Percentiles rank a stretch among this genome's conserved stretches.
Conservation (phyloP, 1,140 invertebrate species). For the Thalassaphorura encarpata region DNA sequence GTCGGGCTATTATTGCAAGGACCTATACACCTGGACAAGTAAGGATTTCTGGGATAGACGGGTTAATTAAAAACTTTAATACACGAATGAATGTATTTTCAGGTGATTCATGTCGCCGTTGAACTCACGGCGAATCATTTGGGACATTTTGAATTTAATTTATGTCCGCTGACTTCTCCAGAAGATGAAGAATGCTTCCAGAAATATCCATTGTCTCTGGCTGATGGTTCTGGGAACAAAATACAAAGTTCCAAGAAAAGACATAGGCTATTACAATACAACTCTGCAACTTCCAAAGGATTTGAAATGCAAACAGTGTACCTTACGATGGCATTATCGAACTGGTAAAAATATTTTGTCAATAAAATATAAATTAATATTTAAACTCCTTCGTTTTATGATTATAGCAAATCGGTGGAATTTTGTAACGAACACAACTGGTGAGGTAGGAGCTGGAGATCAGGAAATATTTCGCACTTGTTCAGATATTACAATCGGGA, state of each 20-base stretch:
- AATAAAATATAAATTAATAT: too few relatives aligned
- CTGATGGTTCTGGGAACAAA: slow-evolving; percentile 31
- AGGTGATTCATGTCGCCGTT: background rate
- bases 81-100: background rate
- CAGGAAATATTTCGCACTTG: too few relatives aligned
- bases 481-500: too few relatives aligned
- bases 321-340: slow-evolving; percentile 56
- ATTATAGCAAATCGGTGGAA: too few relatives aligned
- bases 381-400: too few relatives aligned
- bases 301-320: slow-evolving; percentile 51
- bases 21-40: too few relatives aligned
- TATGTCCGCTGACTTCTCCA: background rate
- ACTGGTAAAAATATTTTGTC: too few relatives aligned
- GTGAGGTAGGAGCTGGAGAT: too few relatives aligned
- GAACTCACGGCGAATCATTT: slow-evolving; percentile 1
- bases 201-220: background rate
- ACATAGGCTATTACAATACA: slow-evolving; percentile 36
- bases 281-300: slow-evolving; percentile 41
- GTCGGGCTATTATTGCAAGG: too few relatives aligned
- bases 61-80: too few relatives aligned
- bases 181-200: slow-evolving; percentile 5
- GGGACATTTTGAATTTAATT: background rate
- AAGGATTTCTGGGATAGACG: too few relatives aligned
- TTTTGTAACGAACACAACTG: too few relatives aligned
- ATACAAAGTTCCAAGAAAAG: slow-evolving; percentile 31